Evolutionary conservation across 2,797 vertebrate species (phyloP), one percentile per base, ranked within the genome.

Genomic region (Schizopygopsis malacanthus): DNA sequence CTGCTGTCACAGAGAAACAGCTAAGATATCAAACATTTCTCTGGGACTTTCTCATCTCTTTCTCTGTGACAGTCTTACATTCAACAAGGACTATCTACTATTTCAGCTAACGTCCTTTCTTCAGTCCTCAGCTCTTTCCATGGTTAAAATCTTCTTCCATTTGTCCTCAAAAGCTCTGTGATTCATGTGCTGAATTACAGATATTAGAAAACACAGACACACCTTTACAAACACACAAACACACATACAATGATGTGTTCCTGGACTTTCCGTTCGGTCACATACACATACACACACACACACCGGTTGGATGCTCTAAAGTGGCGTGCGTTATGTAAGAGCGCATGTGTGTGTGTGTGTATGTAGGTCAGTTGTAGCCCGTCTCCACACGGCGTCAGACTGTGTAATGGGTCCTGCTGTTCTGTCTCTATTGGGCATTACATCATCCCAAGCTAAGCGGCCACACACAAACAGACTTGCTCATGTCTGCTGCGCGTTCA

Each of bases 371-470:
- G 85, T 80, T 86, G 85, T 81, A 81, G 73, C 82, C 81, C 70
- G 65, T 82, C 78, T 76, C 83, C 77, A 80, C 81, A 80, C 73
- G 67, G 87, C 82, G 79, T 88, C 88, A 88, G 88, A 79, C 88
- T 81, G 85, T 84, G 88, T 86, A 88, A 86, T 88, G 86, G 80
- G 77, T 83, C 86, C 82, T 72, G 85, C 85, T 84, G 82, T 82
- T 84, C 73, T 72, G 71, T 84, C 71, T 86, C 56, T 88, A 33
- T 47, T 86, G 43, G 39, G 75, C 85, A 88, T 88, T 87, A 88
- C 88, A 82, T 88, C 88, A 88, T 82, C 85, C 79, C 72, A 56
- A 80, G 72, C 79, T 86, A 84, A 88, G 82, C 33, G 56, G 54
- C 81, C 81, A 83, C 86, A 87, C 86, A 87, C 81, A 87, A 61